Evolutionary conservation across 2,888 invertebrate genomes (phyloP), one percentile per base, ranked within the genome.

Genomic region (Plagodis dolabraria): DNA sequence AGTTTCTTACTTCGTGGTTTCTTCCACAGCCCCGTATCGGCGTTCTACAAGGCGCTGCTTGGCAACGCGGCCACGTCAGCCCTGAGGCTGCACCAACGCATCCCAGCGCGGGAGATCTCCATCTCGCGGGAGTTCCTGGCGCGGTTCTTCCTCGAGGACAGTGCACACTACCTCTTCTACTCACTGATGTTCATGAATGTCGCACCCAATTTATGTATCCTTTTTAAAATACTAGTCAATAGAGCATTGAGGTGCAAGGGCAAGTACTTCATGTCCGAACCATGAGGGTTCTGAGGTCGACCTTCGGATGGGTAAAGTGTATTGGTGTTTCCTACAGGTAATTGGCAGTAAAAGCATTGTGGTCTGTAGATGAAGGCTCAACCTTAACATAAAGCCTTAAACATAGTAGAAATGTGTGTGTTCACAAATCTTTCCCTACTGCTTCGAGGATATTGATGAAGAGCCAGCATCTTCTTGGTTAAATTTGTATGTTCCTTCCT

Each of bases 41-140:
- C 96, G 48, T 99, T 98, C 89, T 97, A 97, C 90, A 98, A 98
- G 92, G 98, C 98, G 11, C 92, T 99, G 67, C 94, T 99, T 69
- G 97, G 97, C 53, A 98, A 97, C 93, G 99, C 98, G 10, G 99
- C 99, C 6, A 98, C 98, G 5, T 99, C 98, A 74, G 99, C 99
- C 0, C 94, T 99, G 53, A 94, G 99, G 59, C 93, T 99, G 70
- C 99, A 99, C 89, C 99, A 99, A 87, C 94, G 99, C 64, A 93
- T 99, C 71, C 98, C 98, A 22, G 81, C 92, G 58, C 70, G 83
- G 0, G 93, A 95, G 65, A 96, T 98, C 74, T 94, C 96, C 59
- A 92, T 99, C 57, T 96, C 95, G 38, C 93, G 97, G 64, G 96
- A 97, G 83, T 99, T 98, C 87, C 88, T 99, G 62, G 94, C 95